Evolutionary conservation across 2,797 vertebrate genomes (phyloP).

Genomic region (Apodemus agrarius): DNA sequence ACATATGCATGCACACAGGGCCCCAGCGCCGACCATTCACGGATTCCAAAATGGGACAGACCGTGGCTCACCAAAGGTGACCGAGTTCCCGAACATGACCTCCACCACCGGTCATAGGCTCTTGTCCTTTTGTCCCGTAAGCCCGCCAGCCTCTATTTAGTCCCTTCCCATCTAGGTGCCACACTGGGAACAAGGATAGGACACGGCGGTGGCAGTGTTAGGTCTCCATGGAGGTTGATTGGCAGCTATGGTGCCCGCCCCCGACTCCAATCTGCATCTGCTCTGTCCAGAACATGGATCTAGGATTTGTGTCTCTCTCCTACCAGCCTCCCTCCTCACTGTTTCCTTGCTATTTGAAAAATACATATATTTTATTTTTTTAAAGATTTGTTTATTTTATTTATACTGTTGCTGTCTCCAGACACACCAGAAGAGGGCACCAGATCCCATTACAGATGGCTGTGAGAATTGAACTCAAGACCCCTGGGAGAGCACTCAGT

Average conservation of each 20-base stretch:
- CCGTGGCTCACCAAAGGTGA: not conserved
- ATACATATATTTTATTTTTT: not conserved
- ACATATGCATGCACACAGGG: fast-evolving
- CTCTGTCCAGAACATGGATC: not conserved
- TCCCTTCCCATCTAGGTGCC: not conserved
- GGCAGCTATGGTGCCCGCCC: not conserved
- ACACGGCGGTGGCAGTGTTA: too few relatives aligned
- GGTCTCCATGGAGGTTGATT: not conserved
- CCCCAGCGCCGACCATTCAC: not conserved
- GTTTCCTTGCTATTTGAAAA: not conserved
- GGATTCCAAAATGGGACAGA: not conserved
- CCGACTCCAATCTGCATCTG: not conserved
- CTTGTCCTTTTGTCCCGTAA: not conserved
- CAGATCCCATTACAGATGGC: not conserved
- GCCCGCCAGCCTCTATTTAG: not conserved
- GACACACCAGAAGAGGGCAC: not conserved
- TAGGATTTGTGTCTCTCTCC: too few relatives aligned
- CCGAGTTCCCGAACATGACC: not conserved
- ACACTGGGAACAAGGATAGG: not conserved
- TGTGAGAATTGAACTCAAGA: not conserved
- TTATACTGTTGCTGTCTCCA: not conserved
- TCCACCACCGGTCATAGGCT: not conserved
- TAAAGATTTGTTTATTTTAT: not conserved
- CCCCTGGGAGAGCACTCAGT: not conserved
- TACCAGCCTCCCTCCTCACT: too few relatives aligned